These are phyloP conservation scores for Lepidocolaptes lacrymiger DNA, from an alignment of 2,797 vertebrate genomes.

Conservation along the genomic window DNA sequence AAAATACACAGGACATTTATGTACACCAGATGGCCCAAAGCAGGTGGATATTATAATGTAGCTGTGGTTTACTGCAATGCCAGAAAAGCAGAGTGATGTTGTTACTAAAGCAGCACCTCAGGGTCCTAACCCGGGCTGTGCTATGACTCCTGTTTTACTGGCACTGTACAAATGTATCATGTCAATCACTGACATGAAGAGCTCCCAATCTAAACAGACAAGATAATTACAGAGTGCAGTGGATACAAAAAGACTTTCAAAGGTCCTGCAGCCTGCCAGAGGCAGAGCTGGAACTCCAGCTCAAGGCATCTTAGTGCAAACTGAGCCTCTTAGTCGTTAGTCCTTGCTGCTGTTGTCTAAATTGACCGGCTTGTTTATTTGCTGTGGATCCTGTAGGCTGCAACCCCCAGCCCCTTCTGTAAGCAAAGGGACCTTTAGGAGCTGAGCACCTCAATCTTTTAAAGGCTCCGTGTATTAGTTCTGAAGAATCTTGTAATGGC, in stretches of 20 bases:
- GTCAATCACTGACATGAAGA: neutral
- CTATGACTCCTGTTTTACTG: slow-evolving; percentile 4
- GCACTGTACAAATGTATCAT: neutral
- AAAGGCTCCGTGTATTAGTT: neutral
- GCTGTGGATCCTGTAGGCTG: neutral
- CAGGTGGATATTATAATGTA: neutral
- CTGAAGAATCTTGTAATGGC: neutral
- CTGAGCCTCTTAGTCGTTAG: neutral
- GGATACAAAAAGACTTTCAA: neutral
- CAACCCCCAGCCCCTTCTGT: neutral
- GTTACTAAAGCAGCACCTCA: neutral
- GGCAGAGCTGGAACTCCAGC: neutral
- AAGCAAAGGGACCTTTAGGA: neutral
- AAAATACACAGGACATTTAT: neutral
- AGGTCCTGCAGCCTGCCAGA: neutral
- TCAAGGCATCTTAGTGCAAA: neutral
- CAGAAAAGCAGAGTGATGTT: neutral
- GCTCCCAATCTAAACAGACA: slow-evolving; percentile 27
- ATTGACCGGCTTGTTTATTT: neutral
- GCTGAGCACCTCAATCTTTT: neutral
- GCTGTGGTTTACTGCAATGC: neutral
- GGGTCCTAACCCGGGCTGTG: slow-evolving; percentile 4
- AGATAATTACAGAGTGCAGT: neutral
- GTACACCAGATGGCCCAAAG: slow-evolving; percentile 27
- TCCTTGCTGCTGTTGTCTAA: neutral